Percentiles rank a stretch among this genome's conserved stretches.
These are phyloP conservation scores for Kryptopterus vitreolus DNA, from an alignment of 2,797 vertebrate genomes.

Conservation along the genomic window DNA sequence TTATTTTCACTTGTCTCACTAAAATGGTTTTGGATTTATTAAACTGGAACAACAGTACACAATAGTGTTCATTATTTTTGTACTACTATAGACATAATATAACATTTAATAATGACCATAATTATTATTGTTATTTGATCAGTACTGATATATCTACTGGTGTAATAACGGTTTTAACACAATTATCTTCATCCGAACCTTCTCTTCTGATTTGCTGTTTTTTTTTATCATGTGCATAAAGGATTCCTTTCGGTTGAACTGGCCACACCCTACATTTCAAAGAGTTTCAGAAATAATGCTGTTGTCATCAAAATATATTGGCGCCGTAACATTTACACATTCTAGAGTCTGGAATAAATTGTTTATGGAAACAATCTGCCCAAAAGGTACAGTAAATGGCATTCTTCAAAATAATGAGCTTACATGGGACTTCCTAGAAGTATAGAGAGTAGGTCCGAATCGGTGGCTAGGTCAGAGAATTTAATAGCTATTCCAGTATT, in stretches of 20 bases:
- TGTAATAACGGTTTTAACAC: too few relatives aligned
- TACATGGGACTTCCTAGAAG: neutral
- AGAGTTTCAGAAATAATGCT: neutral
- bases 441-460: constrained; percentile 2
- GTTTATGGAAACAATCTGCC: neutral
- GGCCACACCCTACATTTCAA: neutral
- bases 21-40: too few relatives aligned
- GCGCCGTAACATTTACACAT: neutral
- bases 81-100: too few relatives aligned
- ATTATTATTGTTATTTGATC: too few relatives aligned
- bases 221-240: neutral
- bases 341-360: neutral
- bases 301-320: neutral
- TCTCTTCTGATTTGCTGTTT: neutral
- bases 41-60: too few relatives aligned
- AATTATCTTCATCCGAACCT: too few relatives aligned
- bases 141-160: too few relatives aligned
- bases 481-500: constrained; percentile 3
- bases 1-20: too few relatives aligned
- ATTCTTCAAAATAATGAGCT: neutral
- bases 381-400: neutral
- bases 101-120: too few relatives aligned
- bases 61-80: too few relatives aligned
- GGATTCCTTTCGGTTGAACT: neutral
- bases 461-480: constrained; percentile 1